Conservation (phyloP, 2,888 invertebrate species). For the Bhutanitis thaidina region DNA sequence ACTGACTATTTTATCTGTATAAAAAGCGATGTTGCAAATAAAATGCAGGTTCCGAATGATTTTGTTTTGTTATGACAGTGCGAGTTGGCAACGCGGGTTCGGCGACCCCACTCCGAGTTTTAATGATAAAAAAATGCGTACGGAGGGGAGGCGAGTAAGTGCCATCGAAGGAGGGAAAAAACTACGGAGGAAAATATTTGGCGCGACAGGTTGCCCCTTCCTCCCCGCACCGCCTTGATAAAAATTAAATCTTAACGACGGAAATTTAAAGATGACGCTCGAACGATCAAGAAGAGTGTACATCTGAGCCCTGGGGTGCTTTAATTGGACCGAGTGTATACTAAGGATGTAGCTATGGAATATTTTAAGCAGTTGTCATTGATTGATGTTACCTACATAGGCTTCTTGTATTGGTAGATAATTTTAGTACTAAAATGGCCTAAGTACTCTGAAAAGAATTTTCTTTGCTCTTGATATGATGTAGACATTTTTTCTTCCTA, state of each 20-base stretch:
- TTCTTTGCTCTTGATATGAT: too few relatives aligned
- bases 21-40: conserved; percentile 56
- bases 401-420: conserved; percentile 1
- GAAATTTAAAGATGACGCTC: conserved; percentile 80
- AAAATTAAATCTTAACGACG: conserved; percentile 81
- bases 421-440: neutral
- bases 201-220: conserved; percentile 75
- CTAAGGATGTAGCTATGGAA: conserved; percentile 39
- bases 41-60: conserved; percentile 54
- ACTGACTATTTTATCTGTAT: too few relatives aligned
- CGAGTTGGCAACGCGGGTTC: conserved; percentile 72
- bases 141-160: conserved; percentile 75
- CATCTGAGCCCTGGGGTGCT: conserved; percentile 74
- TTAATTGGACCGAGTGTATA: conserved; percentile 72
- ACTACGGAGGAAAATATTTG: conserved; percentile 80
- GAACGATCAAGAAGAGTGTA: conserved; percentile 78
- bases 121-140: conserved; percentile 81
- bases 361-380: conserved; percentile 33
- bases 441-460: too few relatives aligned
- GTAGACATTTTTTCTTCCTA: too few relatives aligned
- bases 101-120: conserved; percentile 77
- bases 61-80: conserved; percentile 78
- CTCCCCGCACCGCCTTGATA: conserved; percentile 52
- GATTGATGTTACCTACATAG: conserved; percentile 31
- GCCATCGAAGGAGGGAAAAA: conserved; percentile 78